These are phyloP conservation scores for Agrypnus murinus DNA, from an alignment of 2,888 invertebrate genomes.

Conservation along the genomic window DNA sequence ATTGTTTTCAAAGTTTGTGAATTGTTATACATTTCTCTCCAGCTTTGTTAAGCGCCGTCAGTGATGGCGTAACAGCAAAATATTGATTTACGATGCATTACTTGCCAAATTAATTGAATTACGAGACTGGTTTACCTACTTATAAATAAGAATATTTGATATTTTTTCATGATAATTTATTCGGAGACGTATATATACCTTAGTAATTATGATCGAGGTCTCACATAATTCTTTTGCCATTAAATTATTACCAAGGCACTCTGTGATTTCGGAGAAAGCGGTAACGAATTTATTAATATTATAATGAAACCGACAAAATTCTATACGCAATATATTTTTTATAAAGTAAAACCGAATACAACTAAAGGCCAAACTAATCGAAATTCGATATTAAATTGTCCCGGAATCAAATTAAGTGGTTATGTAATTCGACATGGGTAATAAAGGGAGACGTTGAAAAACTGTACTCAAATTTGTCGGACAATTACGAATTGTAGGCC, in stretches of 20 bases:
- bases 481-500: conserved; percentile 46
- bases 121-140: conserved; percentile 40
- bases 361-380: conserved; percentile 18
- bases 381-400: conserved; percentile 28
- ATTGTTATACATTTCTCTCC: conserved; percentile 9
- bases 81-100: conserved; percentile 43
- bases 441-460: conserved; percentile 44
- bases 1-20: conserved; percentile 23
- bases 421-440: conserved; percentile 42
- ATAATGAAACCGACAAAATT: neutral
- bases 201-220: conserved; percentile 23
- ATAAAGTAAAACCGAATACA: conserved; percentile 19
- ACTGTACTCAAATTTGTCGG: conserved; percentile 41
- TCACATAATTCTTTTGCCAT: conserved; percentile 22
- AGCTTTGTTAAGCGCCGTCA: conserved; percentile 7
- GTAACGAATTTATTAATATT: conserved; percentile 22
- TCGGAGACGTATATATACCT: neutral
- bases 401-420: conserved; percentile 40
- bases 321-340: neutral
- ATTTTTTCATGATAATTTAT: conserved; percentile 23
- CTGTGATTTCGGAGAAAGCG: conserved; percentile 37
- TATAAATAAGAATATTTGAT: conserved; percentile 34
- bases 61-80: conserved; percentile 20
- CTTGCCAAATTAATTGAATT: conserved; percentile 45
- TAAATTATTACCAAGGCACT: conserved; percentile 26